Evolutionary conservation across 2,888 invertebrate species (phyloP).

Genomic region (Sinohyriopsis cumingii): DNA sequence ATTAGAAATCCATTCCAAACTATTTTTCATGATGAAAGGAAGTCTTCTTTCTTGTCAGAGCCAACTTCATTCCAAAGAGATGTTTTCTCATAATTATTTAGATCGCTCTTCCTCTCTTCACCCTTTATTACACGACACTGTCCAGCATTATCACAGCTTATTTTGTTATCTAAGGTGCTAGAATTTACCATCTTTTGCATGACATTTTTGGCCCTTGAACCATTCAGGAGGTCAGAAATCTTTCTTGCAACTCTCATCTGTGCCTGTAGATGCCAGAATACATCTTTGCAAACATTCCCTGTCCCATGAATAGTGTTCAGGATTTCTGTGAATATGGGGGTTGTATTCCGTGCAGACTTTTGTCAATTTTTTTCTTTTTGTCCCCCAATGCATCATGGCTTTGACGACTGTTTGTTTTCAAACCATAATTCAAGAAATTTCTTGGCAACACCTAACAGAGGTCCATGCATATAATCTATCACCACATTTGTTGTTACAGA

Average conservation of each 20-base stretch:
- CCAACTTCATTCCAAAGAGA: too few relatives aligned
- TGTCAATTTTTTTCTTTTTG: conserved; percentile 12
- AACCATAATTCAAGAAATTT: conserved; percentile 23
- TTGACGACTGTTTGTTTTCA: conserved; percentile 4
- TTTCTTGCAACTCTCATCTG: conserved; percentile 14
- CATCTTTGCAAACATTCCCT: conserved; percentile 29
- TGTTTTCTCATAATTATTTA: too few relatives aligned
- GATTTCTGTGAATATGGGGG: conserved; percentile 22
- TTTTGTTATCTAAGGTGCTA: too few relatives aligned
- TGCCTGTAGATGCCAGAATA: conserved; percentile 34
- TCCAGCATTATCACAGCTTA: too few relatives aligned
- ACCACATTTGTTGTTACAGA: conserved; percentile 11
- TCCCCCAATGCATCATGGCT: background rate
- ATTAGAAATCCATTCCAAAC: too few relatives aligned
- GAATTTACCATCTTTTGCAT: too few relatives aligned
- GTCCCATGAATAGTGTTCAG: conserved; percentile 29
- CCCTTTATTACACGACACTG: too few relatives aligned
- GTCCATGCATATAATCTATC: conserved; percentile 30
- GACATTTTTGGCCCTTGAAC: too few relatives aligned
- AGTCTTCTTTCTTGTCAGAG: too few relatives aligned
- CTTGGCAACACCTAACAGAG: conserved; percentile 26
- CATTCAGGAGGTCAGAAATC: too few relatives aligned
- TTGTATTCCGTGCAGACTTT: conserved; percentile 13
- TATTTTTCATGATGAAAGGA: too few relatives aligned
- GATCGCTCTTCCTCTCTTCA: too few relatives aligned